A percentile compares a stretch with the other conserved stretches of the same genome.
Evolutionary conservation across 2,888 invertebrate species (phyloP).

Genomic region (Emmelina monodactyla): DNA sequence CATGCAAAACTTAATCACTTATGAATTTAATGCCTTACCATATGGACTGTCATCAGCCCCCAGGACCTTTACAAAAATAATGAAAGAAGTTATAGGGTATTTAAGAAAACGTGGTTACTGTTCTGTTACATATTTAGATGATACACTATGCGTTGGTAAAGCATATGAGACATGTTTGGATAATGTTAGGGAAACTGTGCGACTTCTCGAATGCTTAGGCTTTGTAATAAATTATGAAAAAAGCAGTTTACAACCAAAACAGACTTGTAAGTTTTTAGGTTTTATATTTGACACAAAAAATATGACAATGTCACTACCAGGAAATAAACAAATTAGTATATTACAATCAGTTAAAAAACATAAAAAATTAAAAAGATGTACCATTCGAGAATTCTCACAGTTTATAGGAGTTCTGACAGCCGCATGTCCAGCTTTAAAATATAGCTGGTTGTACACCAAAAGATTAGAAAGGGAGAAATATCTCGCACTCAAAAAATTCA

Average conservation of each 20-base stretch:
- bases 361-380: too few species aligned
- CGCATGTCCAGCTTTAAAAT: conserved; percentile 3
- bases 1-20: too few species aligned
- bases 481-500: neutral
- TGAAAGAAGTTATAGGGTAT: neutral
- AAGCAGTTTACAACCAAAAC: conserved; percentile 4
- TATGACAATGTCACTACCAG: neutral
- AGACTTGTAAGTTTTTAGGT: neutral
- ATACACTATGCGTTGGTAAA: neutral
- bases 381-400: conserved; percentile 2
- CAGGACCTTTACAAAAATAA: too few species aligned
- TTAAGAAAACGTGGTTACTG: neutral
- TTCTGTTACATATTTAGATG: neutral
- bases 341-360: too few species aligned
- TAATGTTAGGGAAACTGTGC: neutral
- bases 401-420: conserved; percentile 3
- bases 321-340: too few species aligned
- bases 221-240: conserved; percentile 13
- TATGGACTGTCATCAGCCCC: too few species aligned
- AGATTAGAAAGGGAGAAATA: conserved; percentile 4
- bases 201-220: conserved; percentile 7
- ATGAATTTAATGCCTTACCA: too few species aligned
- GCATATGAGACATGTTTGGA: neutral
- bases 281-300: neutral
- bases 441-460: conserved; percentile 4